A percentile compares a stretch with the other conserved stretches of the same genome.
Conservation (phyloP, 2,113 vertebrate genomes). For the Glaucomys volans region DNA sequence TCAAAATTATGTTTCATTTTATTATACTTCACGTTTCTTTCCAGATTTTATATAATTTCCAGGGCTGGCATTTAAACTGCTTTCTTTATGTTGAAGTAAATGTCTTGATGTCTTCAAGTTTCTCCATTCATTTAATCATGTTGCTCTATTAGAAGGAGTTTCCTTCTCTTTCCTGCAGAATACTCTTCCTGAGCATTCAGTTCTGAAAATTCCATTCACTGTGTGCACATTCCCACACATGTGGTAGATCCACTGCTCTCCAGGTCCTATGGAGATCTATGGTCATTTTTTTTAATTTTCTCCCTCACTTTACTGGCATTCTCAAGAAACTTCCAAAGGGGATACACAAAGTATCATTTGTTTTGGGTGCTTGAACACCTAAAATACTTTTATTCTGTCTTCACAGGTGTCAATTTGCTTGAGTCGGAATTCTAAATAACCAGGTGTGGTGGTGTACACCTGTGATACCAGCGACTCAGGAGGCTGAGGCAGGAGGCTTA, state of each 20-base stretch:
- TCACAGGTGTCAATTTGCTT: background rate
- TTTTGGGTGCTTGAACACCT: background rate
- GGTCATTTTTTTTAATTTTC: background rate
- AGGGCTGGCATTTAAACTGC: background rate
- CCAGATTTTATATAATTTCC: background rate
- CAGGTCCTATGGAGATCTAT: background rate
- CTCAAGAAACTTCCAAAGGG: background rate
- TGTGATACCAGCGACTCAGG: too few relatives aligned
- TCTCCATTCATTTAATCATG: background rate
- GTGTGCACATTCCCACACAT: accelerated
- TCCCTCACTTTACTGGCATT: background rate
- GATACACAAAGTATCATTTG: background rate
- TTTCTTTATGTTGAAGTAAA: background rate
- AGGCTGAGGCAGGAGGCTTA: too few relatives aligned
- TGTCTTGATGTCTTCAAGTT: background rate
- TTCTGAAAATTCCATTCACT: background rate
- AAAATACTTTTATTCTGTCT: background rate
- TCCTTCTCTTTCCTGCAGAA: background rate
- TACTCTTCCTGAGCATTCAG: background rate
- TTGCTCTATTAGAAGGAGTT: background rate
- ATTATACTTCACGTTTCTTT: background rate
- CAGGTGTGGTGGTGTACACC: too few relatives aligned
- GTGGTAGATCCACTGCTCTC: too few relatives aligned
- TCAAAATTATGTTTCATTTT: background rate
- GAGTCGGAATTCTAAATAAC: background rate